A percentile compares a stretch with the other conserved stretches of the same genome.
Evolutionary conservation across 2,888 invertebrate genomes (phyloP).

Genomic region (Campoletis raptor): DNA sequence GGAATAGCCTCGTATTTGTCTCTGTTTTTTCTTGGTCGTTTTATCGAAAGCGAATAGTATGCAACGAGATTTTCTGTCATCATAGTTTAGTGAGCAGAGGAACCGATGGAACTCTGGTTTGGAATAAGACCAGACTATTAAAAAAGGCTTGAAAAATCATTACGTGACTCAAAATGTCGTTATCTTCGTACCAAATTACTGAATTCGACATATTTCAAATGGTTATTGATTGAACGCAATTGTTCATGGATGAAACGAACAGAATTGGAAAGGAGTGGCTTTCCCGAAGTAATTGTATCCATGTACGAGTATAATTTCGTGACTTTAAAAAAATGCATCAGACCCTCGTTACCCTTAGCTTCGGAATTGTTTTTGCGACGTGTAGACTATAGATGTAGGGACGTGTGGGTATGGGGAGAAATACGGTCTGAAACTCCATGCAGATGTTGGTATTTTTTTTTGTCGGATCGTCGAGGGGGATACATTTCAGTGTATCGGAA

Average conservation of each 20-base stretch:
- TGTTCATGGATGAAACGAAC: too few relatives aligned
- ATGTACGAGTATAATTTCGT: not conserved
- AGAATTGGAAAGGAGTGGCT: too few relatives aligned
- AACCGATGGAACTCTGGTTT: not conserved
- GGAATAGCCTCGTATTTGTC: constrained; percentile 10
- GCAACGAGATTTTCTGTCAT: constrained; percentile 4
- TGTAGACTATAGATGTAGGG: not conserved
- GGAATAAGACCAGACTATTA: not conserved
- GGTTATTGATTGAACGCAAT: too few relatives aligned
- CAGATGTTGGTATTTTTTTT: not conserved
- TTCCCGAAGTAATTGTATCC: too few relatives aligned
- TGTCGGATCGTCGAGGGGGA: not conserved
- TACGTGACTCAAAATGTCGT: too few relatives aligned
- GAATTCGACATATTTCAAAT: too few relatives aligned
- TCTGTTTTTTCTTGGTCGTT: constrained; percentile 27
- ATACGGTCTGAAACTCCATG: not conserved
- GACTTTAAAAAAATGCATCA: not conserved
- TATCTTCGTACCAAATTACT: too few relatives aligned
- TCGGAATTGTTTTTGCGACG: not conserved
- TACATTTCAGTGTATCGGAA: constrained; percentile 36
- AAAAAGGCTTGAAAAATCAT: not conserved
- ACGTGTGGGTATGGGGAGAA: not conserved
- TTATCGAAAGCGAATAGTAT: constrained; percentile 10
- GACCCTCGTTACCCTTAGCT: not conserved
- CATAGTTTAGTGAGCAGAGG: not conserved